These are phyloP conservation scores for Amazona vittata DNA, from an alignment of 2,113 vertebrate species.

Conservation along the genomic window DNA sequence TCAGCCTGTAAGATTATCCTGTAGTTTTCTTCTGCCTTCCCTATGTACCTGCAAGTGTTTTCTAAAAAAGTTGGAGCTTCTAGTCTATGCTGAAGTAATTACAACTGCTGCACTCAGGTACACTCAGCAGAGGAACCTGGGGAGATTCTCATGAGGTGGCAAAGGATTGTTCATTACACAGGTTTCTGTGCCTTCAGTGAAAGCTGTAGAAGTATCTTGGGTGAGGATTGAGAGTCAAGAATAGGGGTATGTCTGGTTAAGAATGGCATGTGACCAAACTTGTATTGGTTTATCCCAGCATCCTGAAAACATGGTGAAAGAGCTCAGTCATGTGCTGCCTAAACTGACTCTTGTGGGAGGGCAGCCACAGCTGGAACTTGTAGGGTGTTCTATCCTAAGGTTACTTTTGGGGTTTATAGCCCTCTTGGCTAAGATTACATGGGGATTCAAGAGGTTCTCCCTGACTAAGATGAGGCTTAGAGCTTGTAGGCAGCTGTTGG, in stretches of 20 bases:
- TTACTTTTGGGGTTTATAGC: background rate
- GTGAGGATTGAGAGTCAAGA: background rate
- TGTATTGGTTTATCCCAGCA: background rate
- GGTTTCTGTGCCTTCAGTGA: background rate
- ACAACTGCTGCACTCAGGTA: background rate
- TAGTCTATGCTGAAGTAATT: background rate
- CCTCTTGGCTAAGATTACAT: background rate
- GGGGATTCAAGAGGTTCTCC: background rate
- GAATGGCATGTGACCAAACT: background rate
- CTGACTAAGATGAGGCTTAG: background rate
- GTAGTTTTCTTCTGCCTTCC: background rate
- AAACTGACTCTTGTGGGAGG: background rate
- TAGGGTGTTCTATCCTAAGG: background rate
- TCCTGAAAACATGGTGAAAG: background rate
- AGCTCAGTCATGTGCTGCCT: background rate
- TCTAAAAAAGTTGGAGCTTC: background rate
- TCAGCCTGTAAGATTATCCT: background rate
- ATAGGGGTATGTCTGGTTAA: background rate
- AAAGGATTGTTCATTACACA: background rate
- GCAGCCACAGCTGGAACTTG: background rate
- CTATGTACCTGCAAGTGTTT: background rate
- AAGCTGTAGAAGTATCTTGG: background rate
- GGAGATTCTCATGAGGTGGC: background rate
- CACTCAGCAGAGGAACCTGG: background rate
- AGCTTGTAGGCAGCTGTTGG: background rate